Conservation (phyloP, 2,113 vertebrate genomes). For the Hyperoodon ampullatus region DNA sequence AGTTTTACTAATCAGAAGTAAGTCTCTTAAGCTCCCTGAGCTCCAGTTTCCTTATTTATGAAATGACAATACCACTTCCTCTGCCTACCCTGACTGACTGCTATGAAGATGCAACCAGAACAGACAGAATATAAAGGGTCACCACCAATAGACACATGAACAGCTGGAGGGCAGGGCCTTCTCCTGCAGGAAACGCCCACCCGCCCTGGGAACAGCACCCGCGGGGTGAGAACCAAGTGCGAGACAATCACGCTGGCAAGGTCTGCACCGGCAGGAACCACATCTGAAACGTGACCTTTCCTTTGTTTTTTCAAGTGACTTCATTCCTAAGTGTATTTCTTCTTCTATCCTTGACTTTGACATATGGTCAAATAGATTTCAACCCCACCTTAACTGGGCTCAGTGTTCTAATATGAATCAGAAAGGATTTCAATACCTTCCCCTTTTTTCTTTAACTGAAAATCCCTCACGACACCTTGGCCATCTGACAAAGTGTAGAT, state of each 20-base stretch:
- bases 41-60: background rate
- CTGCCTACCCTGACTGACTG: background rate
- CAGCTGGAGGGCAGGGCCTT: rapidly evolving
- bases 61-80: background rate
- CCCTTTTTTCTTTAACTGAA: background rate
- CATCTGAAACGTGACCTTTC: background rate
- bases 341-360: background rate
- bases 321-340: background rate
- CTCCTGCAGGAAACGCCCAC: too few species aligned
- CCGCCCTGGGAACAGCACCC: rapidly evolving
- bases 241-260: rapidly evolving
- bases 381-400: background rate
- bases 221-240: rapidly evolving
- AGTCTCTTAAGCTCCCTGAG: background rate
- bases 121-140: background rate
- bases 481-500: background rate
- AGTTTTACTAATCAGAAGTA: background rate
- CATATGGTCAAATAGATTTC: background rate
- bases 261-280: background rate
- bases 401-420: background rate
- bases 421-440: background rate
- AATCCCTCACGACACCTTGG: background rate
- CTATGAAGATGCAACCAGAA: background rate
- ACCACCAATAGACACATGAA: rapidly evolving
- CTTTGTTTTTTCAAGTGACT: background rate